Evolutionary conservation across 2,113 vertebrate species (phyloP).

Genomic region (Octodon degus): DNA sequence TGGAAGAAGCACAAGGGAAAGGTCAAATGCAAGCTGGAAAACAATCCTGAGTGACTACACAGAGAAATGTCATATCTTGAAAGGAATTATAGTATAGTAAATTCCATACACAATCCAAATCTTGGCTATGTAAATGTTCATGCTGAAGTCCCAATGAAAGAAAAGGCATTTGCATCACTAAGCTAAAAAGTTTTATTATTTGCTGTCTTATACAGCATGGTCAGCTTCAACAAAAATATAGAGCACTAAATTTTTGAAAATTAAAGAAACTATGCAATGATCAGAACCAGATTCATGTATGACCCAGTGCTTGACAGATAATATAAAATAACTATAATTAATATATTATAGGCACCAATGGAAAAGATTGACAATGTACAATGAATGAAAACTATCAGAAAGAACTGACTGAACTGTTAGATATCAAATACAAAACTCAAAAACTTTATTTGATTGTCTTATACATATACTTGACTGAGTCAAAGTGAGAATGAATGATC

Average conservation of each 20-base stretch:
- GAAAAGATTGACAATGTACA: neutral
- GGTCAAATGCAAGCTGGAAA: neutral
- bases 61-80: neutral
- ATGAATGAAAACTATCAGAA: neutral
- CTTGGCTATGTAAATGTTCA: neutral
- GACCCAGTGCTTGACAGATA: neutral
- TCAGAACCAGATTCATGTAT: neutral
- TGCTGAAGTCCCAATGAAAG: neutral
- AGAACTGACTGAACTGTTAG: neutral
- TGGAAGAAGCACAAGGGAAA: neutral
- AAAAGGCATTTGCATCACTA: neutral
- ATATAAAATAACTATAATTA: conserved; percentile 24
- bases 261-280: neutral
- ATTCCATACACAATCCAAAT: neutral
- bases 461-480: neutral
- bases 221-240: neutral
- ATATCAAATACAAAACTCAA: neutral
- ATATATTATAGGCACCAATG: neutral
- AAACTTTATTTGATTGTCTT: neutral
- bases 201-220: neutral
- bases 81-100: neutral
- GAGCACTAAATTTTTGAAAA: neutral
- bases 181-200: neutral
- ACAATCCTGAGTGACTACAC: neutral
- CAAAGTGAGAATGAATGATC: neutral